Conservation (phyloP, 1,140 invertebrate species). For the Chironomus striatipennis region DNA sequence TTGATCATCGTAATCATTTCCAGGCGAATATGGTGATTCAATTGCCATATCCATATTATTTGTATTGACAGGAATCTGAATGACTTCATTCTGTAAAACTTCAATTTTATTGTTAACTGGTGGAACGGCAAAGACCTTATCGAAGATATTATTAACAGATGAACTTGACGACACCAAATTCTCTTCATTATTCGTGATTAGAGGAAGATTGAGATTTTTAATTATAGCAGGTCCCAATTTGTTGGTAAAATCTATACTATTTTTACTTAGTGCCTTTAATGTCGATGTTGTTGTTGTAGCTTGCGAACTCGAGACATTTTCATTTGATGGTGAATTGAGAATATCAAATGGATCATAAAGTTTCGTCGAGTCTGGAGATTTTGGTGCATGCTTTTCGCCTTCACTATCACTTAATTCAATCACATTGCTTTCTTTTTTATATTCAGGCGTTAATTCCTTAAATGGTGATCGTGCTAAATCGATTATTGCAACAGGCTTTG, state of each 20-base stretch:
- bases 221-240: not conserved
- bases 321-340: slow-evolving; percentile 16
- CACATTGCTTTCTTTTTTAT: slow-evolving; percentile 50
- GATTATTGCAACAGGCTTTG: slow-evolving; percentile 69
- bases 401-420: slow-evolving; percentile 77
- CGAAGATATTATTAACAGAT: not conserved
- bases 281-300: not conserved
- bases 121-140: not conserved
- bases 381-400: slow-evolving; percentile 40
- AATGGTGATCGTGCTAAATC: slow-evolving; percentile 78
- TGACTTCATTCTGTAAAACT: not conserved
- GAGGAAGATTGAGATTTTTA: slow-evolving; percentile 4
- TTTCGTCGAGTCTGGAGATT: slow-evolving; percentile 16
- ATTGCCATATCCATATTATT: not conserved
- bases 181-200: not conserved
- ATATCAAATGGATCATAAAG: slow-evolving; percentile 22
- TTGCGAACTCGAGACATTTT: slow-evolving; percentile 13
- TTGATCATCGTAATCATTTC: slow-evolving; percentile 73
- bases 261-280: not conserved
- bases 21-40: slow-evolving; percentile 74
- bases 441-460: slow-evolving; percentile 66
- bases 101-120: not conserved
- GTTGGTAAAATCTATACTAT: not conserved
- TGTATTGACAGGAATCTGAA: not conserved
- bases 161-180: not conserved